Evolutionary conservation across 2,797 vertebrate species (phyloP), one percentile per base, ranked within the genome.

Genomic region (Agapornis canus): DNA sequence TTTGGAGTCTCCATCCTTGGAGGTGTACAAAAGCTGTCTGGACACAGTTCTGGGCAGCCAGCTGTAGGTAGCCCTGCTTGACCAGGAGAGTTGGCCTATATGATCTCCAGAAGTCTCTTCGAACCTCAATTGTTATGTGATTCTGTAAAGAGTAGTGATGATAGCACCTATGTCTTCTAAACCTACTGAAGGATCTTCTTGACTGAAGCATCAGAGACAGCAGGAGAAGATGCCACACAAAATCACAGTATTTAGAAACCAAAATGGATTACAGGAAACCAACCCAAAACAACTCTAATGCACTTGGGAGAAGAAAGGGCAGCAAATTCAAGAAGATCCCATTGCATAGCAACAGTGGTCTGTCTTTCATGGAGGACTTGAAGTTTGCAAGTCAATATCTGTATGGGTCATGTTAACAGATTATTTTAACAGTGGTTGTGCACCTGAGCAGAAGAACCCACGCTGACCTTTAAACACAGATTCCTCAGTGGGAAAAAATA

Each of bases 1-100:
- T 48, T 16, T 23, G 17, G 31, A 82, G 11, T 64, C 45, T 86
- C 51, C 16, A 16, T 35, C 26, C 15, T 40, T 45, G 20, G 25
- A 56, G 14, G 48, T 39, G 25, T 10, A 49, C 32, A 64, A 60
- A 86, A 79, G 7, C 37, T 21, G 6, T 5, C 32, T 49, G 60
- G 54, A 72, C 31, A 54, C 7, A 27, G 14, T 18, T 35, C 43
- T 76, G 35, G 16, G 35, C 59, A 71, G 27, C 4, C 37, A 59
- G 4, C n/a, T 73, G 11, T 39, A 71, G 18, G 6, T 45, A 15
- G 12, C 35, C n/a, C 26, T 78, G 25, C 10, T 75, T 59, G 22
- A 54, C 19, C 5, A 1, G 29, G 4, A 9, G 2, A 1, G 10
- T 39, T 29, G 22, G 20, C 11, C 13, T 52, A 57, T 22, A 14